Conservation (phyloP, 1,140 invertebrate species). For the Druon quercuslanigerum region DNA sequence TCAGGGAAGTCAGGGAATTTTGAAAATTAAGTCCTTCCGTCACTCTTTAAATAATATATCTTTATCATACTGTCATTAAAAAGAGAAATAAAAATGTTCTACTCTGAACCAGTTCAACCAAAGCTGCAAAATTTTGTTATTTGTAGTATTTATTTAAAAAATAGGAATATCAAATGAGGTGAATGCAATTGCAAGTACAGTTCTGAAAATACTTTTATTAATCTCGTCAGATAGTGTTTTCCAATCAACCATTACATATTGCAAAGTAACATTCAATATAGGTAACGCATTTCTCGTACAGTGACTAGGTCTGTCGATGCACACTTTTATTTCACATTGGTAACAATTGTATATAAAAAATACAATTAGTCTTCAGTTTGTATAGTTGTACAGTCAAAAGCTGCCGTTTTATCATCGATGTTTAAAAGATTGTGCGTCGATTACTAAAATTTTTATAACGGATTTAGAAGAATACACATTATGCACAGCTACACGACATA, state of each 20-base stretch:
- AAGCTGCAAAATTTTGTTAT: no score
- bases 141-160: no score
- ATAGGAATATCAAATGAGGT: not conserved
- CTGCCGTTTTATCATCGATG: conserved; percentile 3
- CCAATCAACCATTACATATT: conserved; percentile 54
- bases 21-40: no score
- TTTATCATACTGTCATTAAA: no score
- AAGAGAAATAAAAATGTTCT: no score
- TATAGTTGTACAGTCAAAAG: conserved; percentile 26
- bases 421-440: conserved; percentile 55
- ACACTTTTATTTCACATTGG: conserved; percentile 59
- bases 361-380: conserved; percentile 58
- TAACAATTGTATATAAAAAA: conserved; percentile 72
- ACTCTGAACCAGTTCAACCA: no score
- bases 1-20: no score
- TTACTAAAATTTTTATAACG: conserved; percentile 44
- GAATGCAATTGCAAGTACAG: conserved; percentile 36
- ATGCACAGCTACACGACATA: conserved; percentile 40
- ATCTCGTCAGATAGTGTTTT: conserved; percentile 44
- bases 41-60: no score
- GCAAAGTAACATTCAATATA: conserved; percentile 68
- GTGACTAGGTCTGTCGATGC: conserved; percentile 70
- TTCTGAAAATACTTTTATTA: conserved; percentile 71
- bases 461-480: conserved; percentile 38
- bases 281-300: conserved; percentile 63